Evolutionary conservation across 1,140 invertebrate species (phyloP).

Genomic region (Campoletis sonorensis): DNA sequence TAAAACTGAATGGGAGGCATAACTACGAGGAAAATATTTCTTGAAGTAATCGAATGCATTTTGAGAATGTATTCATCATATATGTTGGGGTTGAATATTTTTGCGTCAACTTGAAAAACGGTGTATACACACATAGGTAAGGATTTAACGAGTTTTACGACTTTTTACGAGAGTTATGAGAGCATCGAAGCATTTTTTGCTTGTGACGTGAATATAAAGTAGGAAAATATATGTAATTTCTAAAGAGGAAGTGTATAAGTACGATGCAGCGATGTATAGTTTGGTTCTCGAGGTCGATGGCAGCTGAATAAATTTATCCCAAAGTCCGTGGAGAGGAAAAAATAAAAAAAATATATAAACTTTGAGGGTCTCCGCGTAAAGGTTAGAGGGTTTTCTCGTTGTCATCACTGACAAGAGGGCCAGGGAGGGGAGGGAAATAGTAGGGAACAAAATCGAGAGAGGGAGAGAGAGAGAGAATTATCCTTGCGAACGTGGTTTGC

Average conservation of each 20-base stretch:
- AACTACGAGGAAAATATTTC: neutral
- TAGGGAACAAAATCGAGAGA: neutral
- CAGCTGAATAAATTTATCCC: constrained; percentile 40
- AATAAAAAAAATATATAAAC: constrained; percentile 10
- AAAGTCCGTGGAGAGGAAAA: neutral
- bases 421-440: neutral
- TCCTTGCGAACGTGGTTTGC: constrained; percentile 41
- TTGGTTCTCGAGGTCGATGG: constrained; percentile 20
- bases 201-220: constrained; percentile 9
- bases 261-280: neutral
- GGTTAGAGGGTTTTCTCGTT: neutral
- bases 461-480: neutral
- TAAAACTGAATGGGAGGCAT: neutral
- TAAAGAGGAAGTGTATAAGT: neutral
- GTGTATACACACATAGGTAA: neutral
- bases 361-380: neutral
- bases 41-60: neutral
- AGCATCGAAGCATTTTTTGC: constrained; percentile 7
- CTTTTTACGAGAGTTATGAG: neutral
- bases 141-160: constrained; percentile 20
- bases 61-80: neutral
- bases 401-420: neutral
- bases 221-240: neutral
- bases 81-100: constrained; percentile 2
- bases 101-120: neutral